Percentiles rank a stretch among this genome's conserved stretches.
Evolutionary conservation across 2,797 vertebrate species (phyloP).

Genomic region (Hydrolagus colliei): DNA sequence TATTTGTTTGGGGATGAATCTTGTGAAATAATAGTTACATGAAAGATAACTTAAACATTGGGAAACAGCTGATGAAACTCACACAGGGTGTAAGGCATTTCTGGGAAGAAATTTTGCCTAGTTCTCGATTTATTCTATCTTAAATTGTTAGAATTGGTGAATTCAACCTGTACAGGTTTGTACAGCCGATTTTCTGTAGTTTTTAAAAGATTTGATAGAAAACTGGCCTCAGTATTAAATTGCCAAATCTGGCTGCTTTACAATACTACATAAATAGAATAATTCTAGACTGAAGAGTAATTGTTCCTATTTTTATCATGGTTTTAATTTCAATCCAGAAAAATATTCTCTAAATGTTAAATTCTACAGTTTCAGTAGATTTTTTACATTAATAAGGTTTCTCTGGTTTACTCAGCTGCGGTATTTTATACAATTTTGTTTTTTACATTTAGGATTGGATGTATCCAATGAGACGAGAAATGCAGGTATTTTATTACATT

Average conservation of each 20-base stretch:
- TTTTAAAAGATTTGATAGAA: no score
- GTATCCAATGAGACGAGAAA: slow-evolving; percentile 96
- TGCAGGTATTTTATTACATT: slow-evolving; percentile 74
- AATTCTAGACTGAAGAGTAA: no score
- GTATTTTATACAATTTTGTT: slow-evolving; percentile 30
- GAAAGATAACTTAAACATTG: not conserved
- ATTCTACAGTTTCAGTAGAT: not conserved
- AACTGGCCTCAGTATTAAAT: no score
- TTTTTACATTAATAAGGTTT: not conserved
- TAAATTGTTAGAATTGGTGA: no score
- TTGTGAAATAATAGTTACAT: not conserved
- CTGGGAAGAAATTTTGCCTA: no score
- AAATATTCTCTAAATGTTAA: not conserved
- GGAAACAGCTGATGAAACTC: not conserved
- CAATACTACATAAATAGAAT: no score
- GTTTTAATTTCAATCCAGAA: not conserved
- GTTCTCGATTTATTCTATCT: no score
- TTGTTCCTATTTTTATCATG: not conserved
- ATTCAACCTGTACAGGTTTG: no score
- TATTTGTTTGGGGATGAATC: not conserved
- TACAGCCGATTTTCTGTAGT: no score
- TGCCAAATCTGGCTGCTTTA: no score
- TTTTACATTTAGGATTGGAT: slow-evolving; percentile 80
- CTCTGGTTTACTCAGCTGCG: not conserved
- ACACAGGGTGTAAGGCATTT: not conserved